Base-by-base conservation (phyloP, 2,797 vertebrate species). In the Macropodus opercularis region DNA sequence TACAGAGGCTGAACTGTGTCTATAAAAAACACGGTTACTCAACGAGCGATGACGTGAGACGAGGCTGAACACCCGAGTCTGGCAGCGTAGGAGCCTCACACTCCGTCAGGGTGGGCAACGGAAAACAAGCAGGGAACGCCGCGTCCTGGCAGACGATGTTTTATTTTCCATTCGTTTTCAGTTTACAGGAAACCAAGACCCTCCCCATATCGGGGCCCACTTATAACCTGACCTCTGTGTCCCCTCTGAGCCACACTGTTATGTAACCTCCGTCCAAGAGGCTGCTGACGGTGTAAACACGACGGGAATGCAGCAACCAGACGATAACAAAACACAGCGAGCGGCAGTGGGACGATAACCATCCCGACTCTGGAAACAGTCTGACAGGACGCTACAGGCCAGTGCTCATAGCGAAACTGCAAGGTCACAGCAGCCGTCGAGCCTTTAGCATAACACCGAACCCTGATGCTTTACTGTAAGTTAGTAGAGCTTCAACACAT, bases 81-180 rank as follows among this genome's bases (percentile, higher is more conserved):
- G 75, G 44, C 59, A 36, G 51, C 40, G 38, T 27, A 8, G 40
- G 9, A 43, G 66, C 42, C 38, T 9, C 4, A 14, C 11, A 18
- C 12, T 36, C 3, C 22, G 49, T 17, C 44, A 12, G 43, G 60
- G 48, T 3, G 17, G 39, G 48, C 19, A 10, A 29, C 55, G 13
- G 1, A 6, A 26, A 10, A 23, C 41, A 40, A 42, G 56, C 24
- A 21, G 34, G 55, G 85, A 87, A 85, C 84, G 39, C 75, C 65
- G 54, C 83, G 83, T 86, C 68, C 79, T 86, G 88, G 88, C 75
- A 38, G 46, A 4, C 10, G 31, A 55, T 66, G 77, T 84, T 84
- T 46, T 4, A 12, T 46, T 39, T 14, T 1, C 23, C 51, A 26
- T 13, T 61, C 55, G 72, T 71, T 44, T 26, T 72, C 19, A 78